Evolutionary conservation across 2,113 vertebrate genomes (phyloP).

Genomic region (Gymnobelideus leadbeateri): DNA sequence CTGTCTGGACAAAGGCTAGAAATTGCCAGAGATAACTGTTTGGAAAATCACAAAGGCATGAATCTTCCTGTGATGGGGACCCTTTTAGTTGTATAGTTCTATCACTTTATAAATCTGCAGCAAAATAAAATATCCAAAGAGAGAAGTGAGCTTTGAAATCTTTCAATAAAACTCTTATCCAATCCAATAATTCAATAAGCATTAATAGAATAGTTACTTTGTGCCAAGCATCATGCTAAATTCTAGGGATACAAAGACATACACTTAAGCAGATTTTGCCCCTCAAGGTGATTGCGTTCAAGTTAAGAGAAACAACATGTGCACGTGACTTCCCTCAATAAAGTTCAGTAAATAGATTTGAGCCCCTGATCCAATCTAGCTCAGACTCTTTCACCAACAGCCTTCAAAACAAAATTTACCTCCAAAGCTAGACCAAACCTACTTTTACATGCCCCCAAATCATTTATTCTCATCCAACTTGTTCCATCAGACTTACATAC

Average conservation of each 20-base stretch:
- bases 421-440: background rate
- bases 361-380: background rate
- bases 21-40: background rate
- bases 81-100: conserved; percentile 7
- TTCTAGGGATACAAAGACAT: background rate
- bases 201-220: background rate
- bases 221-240: background rate
- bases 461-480: background rate
- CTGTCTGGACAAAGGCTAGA: background rate
- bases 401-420: background rate
- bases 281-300: background rate
- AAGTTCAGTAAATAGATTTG: background rate
- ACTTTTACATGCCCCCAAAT: background rate
- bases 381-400: background rate
- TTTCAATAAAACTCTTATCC: background rate
- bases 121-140: background rate
- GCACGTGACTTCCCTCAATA: background rate
- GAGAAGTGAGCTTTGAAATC: background rate
- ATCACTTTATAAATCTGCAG: background rate
- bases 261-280: background rate
- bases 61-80: background rate
- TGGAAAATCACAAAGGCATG: background rate
- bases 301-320: background rate
- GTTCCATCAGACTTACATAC: background rate
- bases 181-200: background rate